Percentiles rank a stretch among this genome's conserved stretches.
phyloP scores from a whole-genome alignment of 2,113 vertebrate genomes.

The Brienomyrus longianalis region DNA sequence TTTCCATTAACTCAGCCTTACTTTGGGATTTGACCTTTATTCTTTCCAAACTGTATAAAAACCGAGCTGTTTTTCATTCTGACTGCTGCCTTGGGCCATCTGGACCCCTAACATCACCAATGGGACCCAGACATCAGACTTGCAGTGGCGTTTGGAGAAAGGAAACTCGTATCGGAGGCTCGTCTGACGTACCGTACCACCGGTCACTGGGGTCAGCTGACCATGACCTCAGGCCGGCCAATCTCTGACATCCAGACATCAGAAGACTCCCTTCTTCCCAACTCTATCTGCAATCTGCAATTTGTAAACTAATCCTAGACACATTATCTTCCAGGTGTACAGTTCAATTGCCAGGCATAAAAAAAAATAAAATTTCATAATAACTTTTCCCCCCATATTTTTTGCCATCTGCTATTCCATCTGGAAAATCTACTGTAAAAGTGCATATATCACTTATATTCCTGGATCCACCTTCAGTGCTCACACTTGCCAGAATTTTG shows the following conservation, averaged over 20 bases:
- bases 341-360: not conserved
- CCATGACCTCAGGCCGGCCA: not conserved
- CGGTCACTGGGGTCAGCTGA: not conserved
- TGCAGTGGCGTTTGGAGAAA: not conserved
- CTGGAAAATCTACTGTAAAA: not conserved
- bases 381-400: not conserved
- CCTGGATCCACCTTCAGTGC: not conserved
- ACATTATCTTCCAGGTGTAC: not conserved
- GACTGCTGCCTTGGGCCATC: not conserved
- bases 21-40: not conserved
- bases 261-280: not conserved
- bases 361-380: not conserved
- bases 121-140: not conserved
- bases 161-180: not conserved
- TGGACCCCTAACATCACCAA: not conserved
- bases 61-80: not conserved
- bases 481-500: not conserved
- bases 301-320: not conserved
- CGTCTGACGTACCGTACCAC: not conserved
- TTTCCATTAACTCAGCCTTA: not conserved
- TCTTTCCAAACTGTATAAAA: not conserved
- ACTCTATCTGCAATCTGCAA: not conserved
- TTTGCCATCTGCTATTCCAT: not conserved
- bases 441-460: slow-evolving; percentile 1
- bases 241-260: not conserved